Evolutionary conservation across 2,888 invertebrate species (phyloP).

Genomic region (Platerodrilus igneus): DNA sequence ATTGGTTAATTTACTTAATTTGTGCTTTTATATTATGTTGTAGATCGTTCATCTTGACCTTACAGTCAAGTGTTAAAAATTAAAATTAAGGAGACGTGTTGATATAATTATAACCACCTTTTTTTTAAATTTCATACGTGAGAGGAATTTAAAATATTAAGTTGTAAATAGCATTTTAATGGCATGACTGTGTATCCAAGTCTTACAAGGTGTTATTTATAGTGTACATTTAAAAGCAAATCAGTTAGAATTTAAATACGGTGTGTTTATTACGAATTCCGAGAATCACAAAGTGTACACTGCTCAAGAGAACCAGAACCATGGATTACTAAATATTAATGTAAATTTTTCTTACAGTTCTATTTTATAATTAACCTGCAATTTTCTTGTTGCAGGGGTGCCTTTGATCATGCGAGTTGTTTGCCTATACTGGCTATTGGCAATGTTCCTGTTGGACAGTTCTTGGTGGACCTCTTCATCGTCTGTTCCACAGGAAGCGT

Average conservation of each 20-base stretch:
- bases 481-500: constrained; percentile 38
- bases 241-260: constrained; percentile 11
- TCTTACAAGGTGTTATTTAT: no score
- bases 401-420: constrained; percentile 44
- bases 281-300: constrained; percentile 13
- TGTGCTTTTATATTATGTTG: constrained; percentile 21
- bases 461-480: constrained; percentile 29
- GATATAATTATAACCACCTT: no score
- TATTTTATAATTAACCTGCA: neutral
- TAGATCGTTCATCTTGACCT: constrained; percentile 24
- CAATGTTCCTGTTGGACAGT: constrained; percentile 32
- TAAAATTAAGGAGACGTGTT: constrained; percentile 16
- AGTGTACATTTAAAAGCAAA: constrained; percentile 18
- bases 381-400: constrained; percentile 38
- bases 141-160: no score
- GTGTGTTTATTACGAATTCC: constrained; percentile 12
- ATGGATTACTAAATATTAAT: neutral
- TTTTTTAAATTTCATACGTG: no score
- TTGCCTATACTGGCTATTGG: constrained; percentile 39
- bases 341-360: neutral
- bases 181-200: no score
- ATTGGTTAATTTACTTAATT: constrained; percentile 29
- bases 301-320: neutral
- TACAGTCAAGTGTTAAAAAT: constrained; percentile 24
- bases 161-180: no score